phyloP scores from a whole-genome alignment of 1,140 invertebrate species.

The Drosophila sulfurigaster region DNA sequence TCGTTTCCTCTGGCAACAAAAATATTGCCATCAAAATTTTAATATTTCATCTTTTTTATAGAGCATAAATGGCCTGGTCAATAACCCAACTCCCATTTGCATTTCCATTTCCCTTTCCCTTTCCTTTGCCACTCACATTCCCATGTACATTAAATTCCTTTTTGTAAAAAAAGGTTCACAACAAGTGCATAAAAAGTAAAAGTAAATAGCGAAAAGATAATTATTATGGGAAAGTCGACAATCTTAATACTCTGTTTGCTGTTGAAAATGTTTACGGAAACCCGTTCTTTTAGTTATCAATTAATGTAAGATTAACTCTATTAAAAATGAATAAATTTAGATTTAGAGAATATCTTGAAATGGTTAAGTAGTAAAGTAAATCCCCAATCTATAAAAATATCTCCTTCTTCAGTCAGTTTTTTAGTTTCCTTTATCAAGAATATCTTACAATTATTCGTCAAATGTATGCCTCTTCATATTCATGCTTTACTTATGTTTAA shows the following conservation, averaged over 20 bases:
- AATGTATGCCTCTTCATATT: too few relatives aligned
- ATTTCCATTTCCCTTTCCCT: not conserved
- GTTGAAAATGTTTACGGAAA: not conserved
- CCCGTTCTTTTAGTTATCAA: not conserved
- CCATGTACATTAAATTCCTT: slow-evolving; percentile 39
- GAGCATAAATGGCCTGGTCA: slow-evolving; percentile 22
- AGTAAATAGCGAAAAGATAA: slow-evolving; percentile 30
- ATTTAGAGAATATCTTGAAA: too few relatives aligned
- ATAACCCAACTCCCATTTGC: slow-evolving; percentile 16
- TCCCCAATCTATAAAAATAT: too few relatives aligned
- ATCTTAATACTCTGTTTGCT: not conserved
- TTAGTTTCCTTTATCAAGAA: too few relatives aligned
- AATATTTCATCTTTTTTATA: slow-evolving; percentile 28
- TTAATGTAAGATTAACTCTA: not conserved
- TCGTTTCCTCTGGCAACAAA: slow-evolving; percentile 18
- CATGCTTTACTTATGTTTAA: not conserved
- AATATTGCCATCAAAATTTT: slow-evolving; percentile 45
- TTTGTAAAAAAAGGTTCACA: slow-evolving; percentile 25
- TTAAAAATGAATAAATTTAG: too few relatives aligned
- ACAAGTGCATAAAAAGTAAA: slow-evolving; percentile 51
- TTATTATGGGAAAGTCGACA: not conserved
- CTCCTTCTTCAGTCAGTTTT: too few relatives aligned
- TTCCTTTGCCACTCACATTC: not conserved
- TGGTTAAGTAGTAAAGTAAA: too few relatives aligned
- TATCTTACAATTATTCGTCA: too few relatives aligned